Conservation (phyloP, 2,113 vertebrate species). For the Rhizomys pruinosus region DNA sequence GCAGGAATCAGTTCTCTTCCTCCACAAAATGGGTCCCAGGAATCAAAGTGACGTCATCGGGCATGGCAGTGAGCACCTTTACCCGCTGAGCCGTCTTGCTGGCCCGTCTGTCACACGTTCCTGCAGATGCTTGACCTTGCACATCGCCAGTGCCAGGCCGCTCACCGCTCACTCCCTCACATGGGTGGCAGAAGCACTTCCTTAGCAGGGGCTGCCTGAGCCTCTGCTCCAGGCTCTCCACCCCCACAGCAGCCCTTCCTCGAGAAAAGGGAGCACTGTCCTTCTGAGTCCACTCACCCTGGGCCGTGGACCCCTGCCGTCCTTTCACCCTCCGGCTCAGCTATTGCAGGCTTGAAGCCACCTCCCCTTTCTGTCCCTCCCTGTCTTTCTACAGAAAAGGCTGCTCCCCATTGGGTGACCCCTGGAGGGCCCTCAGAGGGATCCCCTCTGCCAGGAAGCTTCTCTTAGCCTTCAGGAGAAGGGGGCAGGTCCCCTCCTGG, state of each 20-base stretch:
- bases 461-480: neutral
- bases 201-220: neutral
- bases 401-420: no score
- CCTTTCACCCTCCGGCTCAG: neutral
- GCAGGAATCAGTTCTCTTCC: neutral
- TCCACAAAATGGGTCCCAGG: no score
- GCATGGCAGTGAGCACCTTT: neutral
- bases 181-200: neutral
- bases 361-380: neutral
- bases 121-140: neutral
- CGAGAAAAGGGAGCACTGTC: neutral
- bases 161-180: neutral
- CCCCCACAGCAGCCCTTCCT: neutral
- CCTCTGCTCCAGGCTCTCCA: neutral
- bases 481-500: neutral
- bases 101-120: neutral
- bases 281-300: neutral
- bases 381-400: neutral
- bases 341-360: neutral
- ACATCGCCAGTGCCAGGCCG: neutral
- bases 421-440: neutral
- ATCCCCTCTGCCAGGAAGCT: neutral
- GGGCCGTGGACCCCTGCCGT: no score
- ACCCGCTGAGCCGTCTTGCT: neutral
- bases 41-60: neutral